These are phyloP conservation scores for Myiopsitta monachus DNA, from an alignment of 2,113 vertebrate genomes.

Conservation along the genomic window DNA sequence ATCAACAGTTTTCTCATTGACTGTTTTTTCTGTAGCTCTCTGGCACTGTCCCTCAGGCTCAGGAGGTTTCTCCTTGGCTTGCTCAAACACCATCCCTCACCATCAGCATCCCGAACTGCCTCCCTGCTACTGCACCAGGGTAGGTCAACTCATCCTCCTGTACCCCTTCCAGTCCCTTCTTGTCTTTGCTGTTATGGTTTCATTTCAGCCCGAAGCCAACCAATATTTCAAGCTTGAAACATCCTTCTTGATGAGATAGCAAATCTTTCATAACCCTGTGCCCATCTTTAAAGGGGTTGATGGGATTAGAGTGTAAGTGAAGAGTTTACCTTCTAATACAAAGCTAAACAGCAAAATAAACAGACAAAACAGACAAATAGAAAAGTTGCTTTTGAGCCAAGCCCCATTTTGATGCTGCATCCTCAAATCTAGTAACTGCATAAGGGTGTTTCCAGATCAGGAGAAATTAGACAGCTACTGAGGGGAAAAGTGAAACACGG, in stretches of 20 bases:
- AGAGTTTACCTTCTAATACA: neutral
- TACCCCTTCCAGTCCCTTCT: neutral
- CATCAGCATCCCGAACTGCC: neutral
- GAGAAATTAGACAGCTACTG: neutral
- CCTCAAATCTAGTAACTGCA: neutral
- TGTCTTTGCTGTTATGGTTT: neutral
- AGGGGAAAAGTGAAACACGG: neutral
- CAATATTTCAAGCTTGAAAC: neutral
- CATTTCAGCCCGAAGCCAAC: neutral
- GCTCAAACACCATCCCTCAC: neutral
- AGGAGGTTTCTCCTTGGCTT: neutral
- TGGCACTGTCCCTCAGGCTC: neutral
- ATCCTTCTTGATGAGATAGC: neutral
- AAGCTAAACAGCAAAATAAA: neutral
- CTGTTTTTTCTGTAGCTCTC: neutral
- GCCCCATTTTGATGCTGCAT: neutral
- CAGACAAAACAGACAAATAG: neutral
- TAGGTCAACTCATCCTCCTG: neutral
- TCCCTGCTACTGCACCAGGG: rapidly evolving
- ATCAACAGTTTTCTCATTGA: neutral
- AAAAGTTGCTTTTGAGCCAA: neutral
- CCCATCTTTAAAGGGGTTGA: neutral
- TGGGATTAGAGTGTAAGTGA: neutral
- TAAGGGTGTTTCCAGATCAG: neutral
- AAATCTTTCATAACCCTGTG: neutral